Base-by-base conservation (phyloP, 1,140 invertebrate genomes). In the Trachymyrmex cornetzi region DNA sequence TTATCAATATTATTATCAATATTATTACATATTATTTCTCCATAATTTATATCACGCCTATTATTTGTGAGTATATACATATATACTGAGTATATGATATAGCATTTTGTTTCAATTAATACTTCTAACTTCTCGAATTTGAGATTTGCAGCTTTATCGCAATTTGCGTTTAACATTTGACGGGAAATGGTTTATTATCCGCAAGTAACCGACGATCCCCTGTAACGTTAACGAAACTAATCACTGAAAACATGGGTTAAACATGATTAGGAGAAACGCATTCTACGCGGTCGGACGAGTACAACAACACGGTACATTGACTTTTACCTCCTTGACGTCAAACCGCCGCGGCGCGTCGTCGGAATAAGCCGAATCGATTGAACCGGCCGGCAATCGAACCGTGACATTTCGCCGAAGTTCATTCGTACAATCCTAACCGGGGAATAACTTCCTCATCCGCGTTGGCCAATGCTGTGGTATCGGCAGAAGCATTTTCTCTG, bases 361-460 rank as follows among this genome's bases (percentile, higher is more conserved):
- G 38, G 61, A 74, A 80, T 61, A 61, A 84, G 69, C 38, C 24
- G 55, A 19, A 74, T 84, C 69, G 80, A 84, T 84, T 44, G 55
- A 74, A 22, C 53, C 19, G 14, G 30, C 16, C 66, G n/a, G 38
- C 38, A 66, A 50, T 75, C 69, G 53, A 74, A 75, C 38, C 55
- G 55, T 74, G 69, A 61, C 69, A 75, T 75, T 84, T 69, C 12
- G 57, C 55, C 38, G 19, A 74, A 84, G 67, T 84, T 84, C 19
- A 84, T 61, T 84, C 55, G 80, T 75, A 75, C 69, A 75, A 84
- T 84, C 69, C 77, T 48, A 61, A 84, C 34, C 16, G 38, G 19
- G 6, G 55, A 50, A 50, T 19, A 84, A 84, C 55, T 74, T 75
- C 71, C 16, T 9, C 48, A 27, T 74, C 44, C 22, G 19, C 30